These are phyloP conservation scores for Xylophagus ater DNA, from an alignment of 2,888 invertebrate genomes.

Conservation along the genomic window DNA sequence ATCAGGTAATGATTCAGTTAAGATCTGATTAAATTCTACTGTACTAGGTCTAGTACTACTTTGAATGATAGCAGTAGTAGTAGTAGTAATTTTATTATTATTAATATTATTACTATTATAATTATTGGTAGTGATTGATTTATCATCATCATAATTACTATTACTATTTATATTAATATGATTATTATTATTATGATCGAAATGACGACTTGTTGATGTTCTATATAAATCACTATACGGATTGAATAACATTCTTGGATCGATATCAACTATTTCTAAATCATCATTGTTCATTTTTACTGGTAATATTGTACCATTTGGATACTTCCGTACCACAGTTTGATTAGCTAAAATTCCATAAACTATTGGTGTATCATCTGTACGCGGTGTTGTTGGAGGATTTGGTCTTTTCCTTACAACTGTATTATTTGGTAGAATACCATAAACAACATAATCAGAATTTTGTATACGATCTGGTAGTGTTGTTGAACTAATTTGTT, in stretches of 20 bases:
- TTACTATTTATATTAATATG: slow-evolving; percentile 15
- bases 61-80: not conserved
- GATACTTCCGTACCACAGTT: slow-evolving; percentile 68
- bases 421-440: slow-evolving; percentile 66
- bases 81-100: slow-evolving; percentile 6
- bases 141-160: not conserved
- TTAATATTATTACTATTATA: not conserved
- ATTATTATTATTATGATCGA: slow-evolving; percentile 8
- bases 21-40: not conserved
- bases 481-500: slow-evolving; percentile 17
- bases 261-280: slow-evolving; percentile 47
- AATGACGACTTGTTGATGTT: slow-evolving; percentile 19
- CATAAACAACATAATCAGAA: slow-evolving; percentile 62
- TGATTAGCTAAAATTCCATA: slow-evolving; percentile 69
- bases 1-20: too few species aligned
- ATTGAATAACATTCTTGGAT: slow-evolving; percentile 48
- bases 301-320: slow-evolving; percentile 68
- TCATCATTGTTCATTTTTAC: slow-evolving; percentile 46
- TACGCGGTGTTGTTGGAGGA: slow-evolving; percentile 42
- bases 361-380: slow-evolving; percentile 48
- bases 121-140: slow-evolving; percentile 7
- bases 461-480: slow-evolving; percentile 4
- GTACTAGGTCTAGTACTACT: not conserved
- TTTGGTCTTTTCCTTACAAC: slow-evolving; percentile 69
- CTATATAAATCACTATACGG: slow-evolving; percentile 36